A percentile compares a stretch with the other conserved stretches of the same genome.
These are phyloP conservation scores for Cheilosia urbana DNA, from an alignment of 2,888 invertebrate genomes.

Conservation along the genomic window DNA sequence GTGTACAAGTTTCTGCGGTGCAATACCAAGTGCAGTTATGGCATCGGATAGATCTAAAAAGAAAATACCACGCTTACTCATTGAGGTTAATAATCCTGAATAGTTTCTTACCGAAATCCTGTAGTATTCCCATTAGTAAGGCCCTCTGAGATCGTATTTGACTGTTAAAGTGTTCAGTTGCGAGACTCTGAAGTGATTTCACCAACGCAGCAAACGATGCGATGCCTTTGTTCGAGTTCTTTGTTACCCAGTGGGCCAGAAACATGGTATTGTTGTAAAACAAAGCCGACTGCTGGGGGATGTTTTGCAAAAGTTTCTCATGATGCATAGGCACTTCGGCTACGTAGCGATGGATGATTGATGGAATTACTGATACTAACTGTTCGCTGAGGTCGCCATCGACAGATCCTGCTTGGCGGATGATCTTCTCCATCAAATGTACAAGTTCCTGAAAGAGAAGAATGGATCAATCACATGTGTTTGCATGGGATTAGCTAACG, in stretches of 20 bases:
- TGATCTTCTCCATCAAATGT: constrained; percentile 81
- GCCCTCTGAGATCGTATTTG: constrained; percentile 91
- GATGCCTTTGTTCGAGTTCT: constrained; percentile 85
- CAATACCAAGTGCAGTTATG: constrained; percentile 80
- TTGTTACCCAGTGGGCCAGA: constrained; percentile 90
- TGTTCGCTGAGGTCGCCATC: constrained; percentile 67
- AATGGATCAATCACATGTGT: neutral
- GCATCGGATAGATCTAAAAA: constrained; percentile 79
- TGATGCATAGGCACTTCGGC: constrained; percentile 92
- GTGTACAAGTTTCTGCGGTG: constrained; percentile 88
- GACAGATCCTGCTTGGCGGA: constrained; percentile 78
- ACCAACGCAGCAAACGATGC: constrained; percentile 88
- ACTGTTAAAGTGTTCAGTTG: constrained; percentile 88
- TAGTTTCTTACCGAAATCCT: constrained; percentile 87
- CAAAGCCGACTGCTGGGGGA: constrained; percentile 94
- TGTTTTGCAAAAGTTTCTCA: constrained; percentile 90
- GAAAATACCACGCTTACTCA: neutral
- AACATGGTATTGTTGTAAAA: constrained; percentile 97
- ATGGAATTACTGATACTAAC: constrained; percentile 88
- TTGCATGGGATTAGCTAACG: constrained; percentile 19
- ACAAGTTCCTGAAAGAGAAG: constrained; percentile 79
- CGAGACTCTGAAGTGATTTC: constrained; percentile 88
- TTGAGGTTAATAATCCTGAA: neutral
- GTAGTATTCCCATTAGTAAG: constrained; percentile 90
- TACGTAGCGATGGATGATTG: constrained; percentile 91